These are phyloP conservation scores for Leptodactylus fuscus DNA, from an alignment of 2,113 vertebrate genomes.

Conservation along the genomic window DNA sequence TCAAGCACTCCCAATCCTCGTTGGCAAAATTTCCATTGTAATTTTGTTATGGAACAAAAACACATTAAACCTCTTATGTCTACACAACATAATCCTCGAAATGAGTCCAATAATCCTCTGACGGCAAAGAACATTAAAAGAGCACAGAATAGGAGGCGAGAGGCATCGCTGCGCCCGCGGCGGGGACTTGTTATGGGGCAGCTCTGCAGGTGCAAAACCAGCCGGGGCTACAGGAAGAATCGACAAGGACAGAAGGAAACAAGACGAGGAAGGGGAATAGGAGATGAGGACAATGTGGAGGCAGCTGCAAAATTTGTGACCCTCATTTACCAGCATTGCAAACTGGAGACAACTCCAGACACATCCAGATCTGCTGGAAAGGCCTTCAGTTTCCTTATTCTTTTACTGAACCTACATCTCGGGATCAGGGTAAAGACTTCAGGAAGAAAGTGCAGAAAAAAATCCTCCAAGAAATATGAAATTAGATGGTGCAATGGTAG, in stretches of 20 bases:
- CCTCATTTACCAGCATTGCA: too few species aligned
- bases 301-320: too few species aligned
- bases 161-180: background rate
- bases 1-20: background rate
- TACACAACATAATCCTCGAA: conserved; percentile 36
- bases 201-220: background rate
- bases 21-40: conserved; percentile 26
- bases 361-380: too few species aligned
- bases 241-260: too few species aligned
- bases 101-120: conserved; percentile 43
- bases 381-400: too few species aligned
- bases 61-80: conserved; percentile 54
- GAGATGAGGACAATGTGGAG: background rate
- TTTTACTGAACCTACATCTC: too few species aligned
- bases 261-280: background rate
- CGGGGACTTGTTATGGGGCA: background rate
- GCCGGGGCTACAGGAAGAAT: background rate
- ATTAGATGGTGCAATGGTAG: too few species aligned
- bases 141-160: conserved; percentile 1
- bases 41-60: conserved; percentile 52
- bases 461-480: too few species aligned
- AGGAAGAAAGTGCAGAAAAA: too few species aligned
- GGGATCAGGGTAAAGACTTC: too few species aligned
- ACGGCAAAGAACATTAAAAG: conserved; percentile 34
- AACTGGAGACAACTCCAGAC: too few species aligned